Conservation (phyloP, 2,888 invertebrate species). For the Cerastis leucographa region DNA sequence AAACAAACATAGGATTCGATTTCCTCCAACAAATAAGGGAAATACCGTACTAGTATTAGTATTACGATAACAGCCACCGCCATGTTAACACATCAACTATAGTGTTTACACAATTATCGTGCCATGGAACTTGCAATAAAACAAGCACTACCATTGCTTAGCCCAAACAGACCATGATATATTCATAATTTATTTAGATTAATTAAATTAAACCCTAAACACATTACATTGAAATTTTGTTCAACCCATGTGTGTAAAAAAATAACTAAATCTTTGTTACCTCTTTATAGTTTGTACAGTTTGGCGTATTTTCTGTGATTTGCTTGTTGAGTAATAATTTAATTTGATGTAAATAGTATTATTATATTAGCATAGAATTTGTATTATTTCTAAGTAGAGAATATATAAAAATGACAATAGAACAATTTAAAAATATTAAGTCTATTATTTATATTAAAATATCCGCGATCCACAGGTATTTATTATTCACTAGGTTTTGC, state of each 20-base stretch:
- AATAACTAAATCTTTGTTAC: constrained; percentile 2
- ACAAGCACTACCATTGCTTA: not conserved
- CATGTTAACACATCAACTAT: not conserved
- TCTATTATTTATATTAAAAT: constrained; percentile 2
- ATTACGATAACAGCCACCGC: not conserved
- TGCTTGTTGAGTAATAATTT: constrained; percentile 31
- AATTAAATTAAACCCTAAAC: not conserved
- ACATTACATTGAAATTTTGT: constrained; percentile 23
- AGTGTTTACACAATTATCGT: not conserved
- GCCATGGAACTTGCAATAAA: constrained; percentile 4
- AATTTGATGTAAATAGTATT: constrained; percentile 52
- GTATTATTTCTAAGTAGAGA: constrained; percentile 17
- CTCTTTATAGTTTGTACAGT: constrained; percentile 22
- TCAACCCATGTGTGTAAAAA: not conserved
- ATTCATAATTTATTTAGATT: not conserved
- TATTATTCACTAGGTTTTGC: not conserved
- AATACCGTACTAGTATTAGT: not conserved
- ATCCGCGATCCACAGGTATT: not conserved
- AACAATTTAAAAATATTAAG: not conserved
- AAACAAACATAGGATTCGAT: not conserved
- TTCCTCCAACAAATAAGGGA: not conserved
- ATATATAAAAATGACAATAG: constrained; percentile 28
- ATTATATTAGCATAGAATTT: constrained; percentile 21
- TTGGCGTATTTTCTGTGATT: constrained; percentile 44
- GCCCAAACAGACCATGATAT: not conserved